Base-by-base conservation (phyloP, 2,888 invertebrate species). In the Eudemis profundana region DNA sequence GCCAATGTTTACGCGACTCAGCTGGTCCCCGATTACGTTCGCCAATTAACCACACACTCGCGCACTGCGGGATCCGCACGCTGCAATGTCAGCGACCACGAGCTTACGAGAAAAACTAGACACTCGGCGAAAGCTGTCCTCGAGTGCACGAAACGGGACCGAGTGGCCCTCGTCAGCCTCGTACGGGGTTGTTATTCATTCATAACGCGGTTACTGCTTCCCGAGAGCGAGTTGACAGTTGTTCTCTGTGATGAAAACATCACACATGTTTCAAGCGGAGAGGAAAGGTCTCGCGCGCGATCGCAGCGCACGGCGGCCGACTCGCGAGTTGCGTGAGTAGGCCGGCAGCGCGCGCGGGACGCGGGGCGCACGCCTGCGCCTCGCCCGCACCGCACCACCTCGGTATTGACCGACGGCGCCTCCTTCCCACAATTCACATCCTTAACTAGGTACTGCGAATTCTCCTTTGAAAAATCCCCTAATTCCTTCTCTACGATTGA, bases 331-430 rank as follows among this genome's bases (percentile, higher is more conserved):
- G 88, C 84, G 85, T 85, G 90, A 83, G 89, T 81, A 82, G 82
- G 83, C 78, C 76, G 82, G 79, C 78, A 72, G 75, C 75, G 64
- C 70, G 70, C 68, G 72, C 42, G 69, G 73, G 72, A 69, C 72
- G 73, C 82, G 83, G 83, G 81, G 82, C n/a, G 84, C 87, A 86
- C 89, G 86, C 89, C 86, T 86, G 87, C 86, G 89, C 84, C 83
- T 79, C 84, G 74, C 84, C 84, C 87, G 84, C 88, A 74, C 89
- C 85, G 87, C 89, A 81, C 90, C 87, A 90, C 89, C 90, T 89
- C 84, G 87, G 90, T 92, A 92, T 92, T 90, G 91, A 92, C 91
- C 91, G 89, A 90, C 89, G 87, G 88, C 90, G 90, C 90, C 91
- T 90, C 88, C 88, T 89, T 89, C 86, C 87, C 86, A 90, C 88